Evolutionary conservation across 2,888 invertebrate species (phyloP), one percentile per base, ranked within the genome.

Genomic region (Drosophila rubida): DNA sequence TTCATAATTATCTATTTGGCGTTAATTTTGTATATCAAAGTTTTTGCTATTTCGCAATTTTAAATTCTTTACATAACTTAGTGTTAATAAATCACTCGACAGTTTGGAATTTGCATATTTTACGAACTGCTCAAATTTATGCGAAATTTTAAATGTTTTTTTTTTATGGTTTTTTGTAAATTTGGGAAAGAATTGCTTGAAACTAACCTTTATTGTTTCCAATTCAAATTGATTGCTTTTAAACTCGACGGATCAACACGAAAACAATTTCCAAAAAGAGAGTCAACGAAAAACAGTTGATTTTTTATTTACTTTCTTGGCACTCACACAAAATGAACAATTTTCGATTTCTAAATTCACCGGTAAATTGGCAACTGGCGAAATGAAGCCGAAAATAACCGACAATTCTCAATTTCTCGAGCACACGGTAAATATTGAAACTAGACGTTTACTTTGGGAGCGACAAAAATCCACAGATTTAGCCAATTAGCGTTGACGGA

Each of bases 401-500:
- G 25, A 60, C 44, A 49, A 57, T 59, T 59, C 58, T 63, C 51
- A 46, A 45, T 39, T 67, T 65, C 49, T 64, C 45, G 65, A 46
- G 27, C 65, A 49, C 48, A 62, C 74, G 69, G 53, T 42, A 69
- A 78, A 71, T 87, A 79, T 79, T 76, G 82, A 76, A 81, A 85
- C 69, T 76, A 67, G 76, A 82, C 79, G 74, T 82, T 78, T 78
- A 60, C 61, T 69, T 71, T 54, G 35, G 27, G 57, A 48, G 57
- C 41, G 19, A 32, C 32, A 11, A 39, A 69, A 80, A 65, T 61
- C 66, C 62, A 60, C 48, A 73, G 68, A 77, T 72, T 63, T 58
- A 60, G 71, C 79, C 82, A 82, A 87, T 82, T 87, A 82, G 80
- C 82, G 62, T 69, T 65, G 71, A 58, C 78, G 64, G 60, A 61